Evolutionary conservation across 2,113 vertebrate species (phyloP).

Genomic region (Gymnocephalus cernua): DNA sequence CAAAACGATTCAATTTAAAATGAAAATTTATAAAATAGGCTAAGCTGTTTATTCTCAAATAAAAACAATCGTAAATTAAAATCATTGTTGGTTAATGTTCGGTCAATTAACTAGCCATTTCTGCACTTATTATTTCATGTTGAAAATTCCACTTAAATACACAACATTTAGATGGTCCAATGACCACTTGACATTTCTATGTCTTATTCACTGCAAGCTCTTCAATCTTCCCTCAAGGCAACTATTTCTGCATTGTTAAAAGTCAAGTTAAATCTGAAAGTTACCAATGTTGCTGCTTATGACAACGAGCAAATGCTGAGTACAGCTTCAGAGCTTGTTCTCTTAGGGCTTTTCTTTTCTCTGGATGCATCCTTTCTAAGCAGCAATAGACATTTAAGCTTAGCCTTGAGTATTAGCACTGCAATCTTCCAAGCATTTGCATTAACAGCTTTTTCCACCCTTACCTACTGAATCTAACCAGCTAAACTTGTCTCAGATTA

Average conservation of each 20-base stretch:
- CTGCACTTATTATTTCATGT: no score
- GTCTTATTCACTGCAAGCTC: not conserved
- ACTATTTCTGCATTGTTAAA: slow-evolving; percentile 24
- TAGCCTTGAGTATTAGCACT: slow-evolving; percentile 30
- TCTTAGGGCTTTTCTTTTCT: slow-evolving; percentile 31
- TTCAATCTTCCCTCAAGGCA: slow-evolving; percentile 9
- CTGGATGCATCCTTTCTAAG: slow-evolving; percentile 29
- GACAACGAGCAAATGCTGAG: slow-evolving; percentile 33
- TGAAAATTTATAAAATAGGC: no score
- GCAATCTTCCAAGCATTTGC: slow-evolving; percentile 40
- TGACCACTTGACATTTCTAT: slow-evolving; percentile 1
- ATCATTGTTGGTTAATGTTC: no score
- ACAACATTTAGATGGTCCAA: no score
- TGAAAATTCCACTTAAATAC: no score
- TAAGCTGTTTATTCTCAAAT: no score
- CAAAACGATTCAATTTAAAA: no score
- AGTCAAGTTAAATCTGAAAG: slow-evolving; percentile 29
- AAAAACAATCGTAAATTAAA: no score
- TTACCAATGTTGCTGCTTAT: slow-evolving; percentile 18
- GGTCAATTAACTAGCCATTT: no score
- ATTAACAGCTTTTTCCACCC: slow-evolving; percentile 2
- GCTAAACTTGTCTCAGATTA: slow-evolving; percentile 42
- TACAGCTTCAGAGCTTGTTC: slow-evolving; percentile 5
- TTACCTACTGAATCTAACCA: slow-evolving; percentile 4
- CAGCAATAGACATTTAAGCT: slow-evolving; percentile 38